These are phyloP conservation scores for Linnaemya vulpina DNA, from an alignment of 2,888 invertebrate species.

Conservation along the genomic window DNA sequence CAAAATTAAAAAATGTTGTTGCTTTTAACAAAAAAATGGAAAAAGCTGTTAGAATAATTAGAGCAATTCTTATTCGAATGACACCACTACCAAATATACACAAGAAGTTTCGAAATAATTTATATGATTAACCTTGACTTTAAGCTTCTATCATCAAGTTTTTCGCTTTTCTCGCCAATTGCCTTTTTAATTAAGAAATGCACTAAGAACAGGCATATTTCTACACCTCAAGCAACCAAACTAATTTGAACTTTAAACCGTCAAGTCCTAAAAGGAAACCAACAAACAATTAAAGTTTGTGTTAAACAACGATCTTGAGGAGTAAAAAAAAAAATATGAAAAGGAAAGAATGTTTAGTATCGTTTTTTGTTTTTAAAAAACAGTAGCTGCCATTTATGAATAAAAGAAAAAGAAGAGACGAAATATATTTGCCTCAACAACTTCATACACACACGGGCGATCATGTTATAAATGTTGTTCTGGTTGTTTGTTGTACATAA, in stretches of 20 bases:
- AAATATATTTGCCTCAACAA: slow-evolving; percentile 56
- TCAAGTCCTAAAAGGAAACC: background rate
- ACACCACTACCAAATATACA: too few relatives aligned
- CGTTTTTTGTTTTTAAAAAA: slow-evolving; percentile 13
- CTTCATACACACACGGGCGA: slow-evolving; percentile 7
- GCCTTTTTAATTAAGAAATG: background rate
- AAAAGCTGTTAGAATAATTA: too few relatives aligned
- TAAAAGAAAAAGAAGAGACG: slow-evolving; percentile 29
- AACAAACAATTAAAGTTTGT: slow-evolving; percentile 4
- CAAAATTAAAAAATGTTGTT: too few relatives aligned
- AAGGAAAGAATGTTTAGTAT: slow-evolving; percentile 26
- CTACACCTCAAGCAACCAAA: background rate
- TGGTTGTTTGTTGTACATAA: slow-evolving; percentile 39
- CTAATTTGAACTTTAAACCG: slow-evolving; percentile 25
- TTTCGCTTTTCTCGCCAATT: background rate
- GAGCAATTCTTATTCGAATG: too few relatives aligned
- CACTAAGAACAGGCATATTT: background rate
- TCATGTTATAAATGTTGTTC: slow-evolving; percentile 33
- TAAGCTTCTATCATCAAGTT: background rate
- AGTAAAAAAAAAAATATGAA: background rate
- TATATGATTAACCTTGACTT: too few relatives aligned
- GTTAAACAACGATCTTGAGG: background rate
- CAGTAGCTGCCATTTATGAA: slow-evolving; percentile 67
- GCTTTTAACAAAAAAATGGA: too few relatives aligned
- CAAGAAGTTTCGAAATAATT: too few relatives aligned